phyloP scores from a whole-genome alignment of 2,113 vertebrate species.

The Rhynchomys soricoides region DNA sequence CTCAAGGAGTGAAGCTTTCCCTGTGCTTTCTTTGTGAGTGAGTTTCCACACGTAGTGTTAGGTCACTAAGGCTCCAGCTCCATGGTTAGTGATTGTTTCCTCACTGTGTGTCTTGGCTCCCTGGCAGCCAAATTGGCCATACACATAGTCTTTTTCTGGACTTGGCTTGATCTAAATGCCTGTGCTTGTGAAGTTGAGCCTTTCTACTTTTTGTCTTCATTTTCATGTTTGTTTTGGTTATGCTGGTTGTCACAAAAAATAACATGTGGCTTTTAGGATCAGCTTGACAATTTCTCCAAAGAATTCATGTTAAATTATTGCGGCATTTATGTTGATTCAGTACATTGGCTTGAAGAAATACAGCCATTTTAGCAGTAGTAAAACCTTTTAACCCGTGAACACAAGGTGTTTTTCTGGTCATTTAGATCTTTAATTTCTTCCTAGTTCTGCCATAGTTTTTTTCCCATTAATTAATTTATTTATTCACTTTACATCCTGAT shows the following conservation, averaged over 20 bases:
- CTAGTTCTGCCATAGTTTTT: too few species aligned
- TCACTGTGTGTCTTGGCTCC: not conserved
- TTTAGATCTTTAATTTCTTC: not conserved
- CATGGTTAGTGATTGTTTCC: not conserved
- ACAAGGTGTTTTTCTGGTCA: not conserved
- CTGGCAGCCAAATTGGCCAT: not conserved
- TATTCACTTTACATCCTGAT: too few species aligned
- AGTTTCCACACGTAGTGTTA: not conserved
- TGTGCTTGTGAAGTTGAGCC: not conserved
- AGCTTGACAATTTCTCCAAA: not conserved
- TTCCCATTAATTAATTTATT: too few species aligned
- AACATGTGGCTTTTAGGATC: not conserved
- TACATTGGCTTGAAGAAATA: not conserved
- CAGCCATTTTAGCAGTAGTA: not conserved
- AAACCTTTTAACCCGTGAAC: not conserved
- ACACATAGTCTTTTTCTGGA: not conserved
- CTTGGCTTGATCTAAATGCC: not conserved
- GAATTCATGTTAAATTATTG: not conserved
- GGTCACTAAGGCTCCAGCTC: not conserved
- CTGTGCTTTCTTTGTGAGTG: not conserved
- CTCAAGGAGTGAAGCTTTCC: not conserved
- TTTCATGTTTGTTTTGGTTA: not conserved
- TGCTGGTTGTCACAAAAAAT: not conserved
- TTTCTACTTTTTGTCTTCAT: not conserved
- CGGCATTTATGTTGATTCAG: not conserved